Base-by-base conservation (phyloP, 2,113 vertebrate species). In the Scolopax mira region DNA sequence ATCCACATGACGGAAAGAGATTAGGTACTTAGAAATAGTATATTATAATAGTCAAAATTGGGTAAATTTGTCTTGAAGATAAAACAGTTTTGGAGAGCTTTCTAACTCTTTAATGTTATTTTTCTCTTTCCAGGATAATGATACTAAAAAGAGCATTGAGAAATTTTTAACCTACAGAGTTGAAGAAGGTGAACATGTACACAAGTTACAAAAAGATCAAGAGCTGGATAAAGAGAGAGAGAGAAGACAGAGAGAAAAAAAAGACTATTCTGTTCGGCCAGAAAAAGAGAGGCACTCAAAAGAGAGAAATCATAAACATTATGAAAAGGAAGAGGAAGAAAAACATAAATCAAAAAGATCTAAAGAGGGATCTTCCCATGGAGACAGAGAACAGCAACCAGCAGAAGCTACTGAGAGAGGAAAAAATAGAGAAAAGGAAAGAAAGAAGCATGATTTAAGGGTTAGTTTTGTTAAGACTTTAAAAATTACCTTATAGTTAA, bases 221-320 rank as follows among this genome's bases (percentile, higher is more conserved):
- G 96, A 96, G 11, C 3, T 94, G 22, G 87, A 88, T 44, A 96
- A 85, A 61, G 96, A 98, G 49, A 52, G 79, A 80, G 97, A 97
- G 33, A 97, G 80, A 89, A 96, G 83, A 71, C 93, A 92, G 15
- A 91, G 35, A 73, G 97, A 97, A 18, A 97, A 79, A 85, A 94
- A 95, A 61, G 97, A 97, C 48, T n/a, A 66, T 72, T 88, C 61
- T 57, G 8, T 61, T 42, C 71, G 58, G 21, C 92, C 96, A 39
- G 97, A 75, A 81, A 97, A 94, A 65, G 97, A 97, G 27, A 96
- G 49, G 9, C 15, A 41, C 31, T 71, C 93, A 4, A 97, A 89
- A 89, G 96, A 97, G 9, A 96, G 85, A 85, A 92, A 66, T 39
- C 62, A 21, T 19, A 61, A 33, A 3, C 22, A 10, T 57, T 69